These are phyloP conservation scores for Papilio gigon DNA, from an alignment of 2,888 invertebrate genomes.

Conservation along the genomic window DNA sequence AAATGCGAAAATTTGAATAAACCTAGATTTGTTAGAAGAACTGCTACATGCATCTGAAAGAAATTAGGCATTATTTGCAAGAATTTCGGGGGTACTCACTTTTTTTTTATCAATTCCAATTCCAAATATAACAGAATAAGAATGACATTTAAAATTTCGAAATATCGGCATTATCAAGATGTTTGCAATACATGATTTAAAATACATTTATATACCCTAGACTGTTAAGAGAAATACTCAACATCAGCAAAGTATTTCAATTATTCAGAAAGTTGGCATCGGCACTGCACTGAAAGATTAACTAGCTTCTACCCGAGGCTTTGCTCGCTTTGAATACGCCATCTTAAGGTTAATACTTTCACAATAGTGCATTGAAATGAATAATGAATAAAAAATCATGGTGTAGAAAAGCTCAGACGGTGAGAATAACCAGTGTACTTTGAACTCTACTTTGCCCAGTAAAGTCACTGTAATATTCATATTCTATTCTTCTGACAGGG, in stretches of 20 bases:
- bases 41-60: no score
- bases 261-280: slow-evolving; percentile 34
- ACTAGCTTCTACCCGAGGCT: slow-evolving; percentile 28
- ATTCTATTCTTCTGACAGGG: slow-evolving; percentile 12
- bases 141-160: no score
- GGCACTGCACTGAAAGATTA: slow-evolving; percentile 36
- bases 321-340: slow-evolving; percentile 35
- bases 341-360: slow-evolving; percentile 39
- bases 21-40: no score
- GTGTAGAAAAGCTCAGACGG: slow-evolving; percentile 29
- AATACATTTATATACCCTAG: background rate
- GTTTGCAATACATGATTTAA: background rate
- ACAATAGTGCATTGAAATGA: slow-evolving; percentile 40
- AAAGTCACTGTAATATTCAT: slow-evolving; percentile 15
- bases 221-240: slow-evolving; percentile 4
- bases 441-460: background rate
- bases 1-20: no score
- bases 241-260: slow-evolving; percentile 27
- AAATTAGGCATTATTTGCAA: no score
- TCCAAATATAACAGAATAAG: no score
- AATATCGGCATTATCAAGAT: no score
- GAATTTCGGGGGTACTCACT: no score
- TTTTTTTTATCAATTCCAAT: no score
- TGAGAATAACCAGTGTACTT: slow-evolving; percentile 10
- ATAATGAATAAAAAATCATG: slow-evolving; percentile 39